A percentile compares a stretch with the other conserved stretches of the same genome.
phyloP scores from a whole-genome alignment of 2,113 vertebrate species.

The Tachysurus vachellii region DNA sequence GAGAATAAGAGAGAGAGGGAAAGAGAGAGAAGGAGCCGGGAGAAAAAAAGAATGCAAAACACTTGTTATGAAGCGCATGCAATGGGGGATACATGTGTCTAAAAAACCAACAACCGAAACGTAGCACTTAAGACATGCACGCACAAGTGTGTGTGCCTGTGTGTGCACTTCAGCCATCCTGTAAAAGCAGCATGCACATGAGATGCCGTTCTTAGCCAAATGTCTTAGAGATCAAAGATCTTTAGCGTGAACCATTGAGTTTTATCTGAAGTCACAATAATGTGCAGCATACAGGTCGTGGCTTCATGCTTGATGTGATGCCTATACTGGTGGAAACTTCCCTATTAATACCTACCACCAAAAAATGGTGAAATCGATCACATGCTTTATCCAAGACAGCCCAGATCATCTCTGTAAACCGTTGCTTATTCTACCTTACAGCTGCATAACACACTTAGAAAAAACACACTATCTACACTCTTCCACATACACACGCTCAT shows the following conservation, averaged over 20 bases:
- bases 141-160: constrained; percentile 1
- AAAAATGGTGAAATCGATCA: neutral
- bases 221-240: neutral
- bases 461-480: neutral
- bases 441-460: neutral
- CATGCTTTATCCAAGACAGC: neutral
- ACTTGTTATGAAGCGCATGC: constrained; percentile 95
- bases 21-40: constrained; percentile 49
- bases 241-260: neutral
- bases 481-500: neutral
- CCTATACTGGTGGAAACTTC: constrained; percentile 16
- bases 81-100: constrained; percentile 87
- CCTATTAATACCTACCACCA: neutral
- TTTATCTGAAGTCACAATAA: neutral
- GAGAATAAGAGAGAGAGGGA: constrained; percentile 6
- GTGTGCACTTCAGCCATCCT: constrained; percentile 29
- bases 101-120: constrained; percentile 84
- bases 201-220: constrained; percentile 24
- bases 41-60: constrained; percentile 84
- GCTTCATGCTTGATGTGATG: constrained; percentile 33
- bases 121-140: constrained; percentile 28
- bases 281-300: neutral
- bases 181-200: constrained; percentile 35
- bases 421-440: neutral
- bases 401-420: neutral